Evolutionary conservation across 2,888 invertebrate genomes (phyloP), one percentile per base, ranked within the genome.

Genomic region (Cephonodes hylas): DNA sequence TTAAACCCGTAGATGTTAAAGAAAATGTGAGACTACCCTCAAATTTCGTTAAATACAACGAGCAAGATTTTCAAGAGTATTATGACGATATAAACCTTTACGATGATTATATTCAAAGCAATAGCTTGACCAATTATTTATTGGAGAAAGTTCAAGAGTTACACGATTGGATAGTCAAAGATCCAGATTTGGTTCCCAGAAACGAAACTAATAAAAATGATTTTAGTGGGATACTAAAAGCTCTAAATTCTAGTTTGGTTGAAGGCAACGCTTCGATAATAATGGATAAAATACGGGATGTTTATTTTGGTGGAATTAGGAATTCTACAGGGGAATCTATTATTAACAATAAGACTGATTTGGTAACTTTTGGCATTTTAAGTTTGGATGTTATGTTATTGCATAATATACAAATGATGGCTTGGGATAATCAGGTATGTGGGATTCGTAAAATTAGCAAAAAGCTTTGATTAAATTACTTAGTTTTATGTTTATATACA

Each of bases 301-400:
- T 94, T 58, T 94, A 94, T 68, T 89, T 90, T 22, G 89, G 89
- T 0, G 89, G 89, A 1, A 86, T 88, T 64, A 84, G 82, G 31
- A 88, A 69, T 25, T 68, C 66, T 0, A 84, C 78, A 1, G 79
- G 84, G 25, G 87, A 84, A 42, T 77, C 86, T 1, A 85, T 91
- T 5, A 65, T 87, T 44, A 90, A 86, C 0, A 93, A 93, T 58
- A 89, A 87, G 18, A 89, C 92, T 0, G 93, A 91, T 73, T 73
- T 93, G 58, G 70, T 94, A 0, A 93, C 94, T 0, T 93, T 94
- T 63, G 94, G 93, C 0, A 92, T 94, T 42, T 68, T 94, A 67
- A 93, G 94, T 0, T 69, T 94, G 58, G 94, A 94, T 72, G 88
- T 94, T 0, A 93, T 94, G 85, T 69, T 94, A 60, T 68, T 94